These are phyloP conservation scores for Cantharis lateralis DNA, from an alignment of 2,888 invertebrate genomes.

Conservation along the genomic window DNA sequence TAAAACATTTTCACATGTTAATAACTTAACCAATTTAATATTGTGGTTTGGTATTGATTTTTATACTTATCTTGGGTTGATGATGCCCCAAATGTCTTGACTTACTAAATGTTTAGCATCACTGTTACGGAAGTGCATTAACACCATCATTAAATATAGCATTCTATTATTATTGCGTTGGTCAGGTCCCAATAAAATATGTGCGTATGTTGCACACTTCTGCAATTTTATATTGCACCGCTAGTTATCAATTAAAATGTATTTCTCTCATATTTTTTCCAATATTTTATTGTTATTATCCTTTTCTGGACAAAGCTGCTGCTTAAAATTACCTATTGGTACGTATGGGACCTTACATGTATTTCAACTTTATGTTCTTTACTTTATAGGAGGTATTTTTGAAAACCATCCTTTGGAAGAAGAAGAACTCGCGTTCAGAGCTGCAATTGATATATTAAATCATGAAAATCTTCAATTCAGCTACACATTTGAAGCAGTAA, in stretches of 20 bases:
- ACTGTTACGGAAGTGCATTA: neutral
- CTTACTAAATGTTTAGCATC: neutral
- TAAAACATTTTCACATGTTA: no score
- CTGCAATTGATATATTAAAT: conserved; percentile 7
- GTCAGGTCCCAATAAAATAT: neutral
- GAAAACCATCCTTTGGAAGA: conserved; percentile 8
- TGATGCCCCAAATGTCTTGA: no score
- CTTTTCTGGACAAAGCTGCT: neutral
- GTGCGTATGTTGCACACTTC: neutral
- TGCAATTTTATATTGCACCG: neutral
- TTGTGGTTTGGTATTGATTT: no score
- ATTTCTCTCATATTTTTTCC: neutral
- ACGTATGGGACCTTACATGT: neutral
- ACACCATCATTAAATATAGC: neutral
- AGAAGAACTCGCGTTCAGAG: conserved; percentile 7
- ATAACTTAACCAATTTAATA: no score
- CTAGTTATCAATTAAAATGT: neutral
- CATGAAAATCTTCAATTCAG: neutral
- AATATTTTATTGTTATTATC: neutral
- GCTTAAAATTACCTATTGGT: neutral
- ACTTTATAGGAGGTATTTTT: conserved; percentile 12
- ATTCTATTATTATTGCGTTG: neutral
- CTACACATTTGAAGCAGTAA: neutral
- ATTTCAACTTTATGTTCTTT: neutral
- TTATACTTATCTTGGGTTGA: no score